Percentiles rank a stretch among this genome's conserved stretches.
Conservation (phyloP, 1,140 invertebrate species). For the Zeugodacus cucurbitae region DNA sequence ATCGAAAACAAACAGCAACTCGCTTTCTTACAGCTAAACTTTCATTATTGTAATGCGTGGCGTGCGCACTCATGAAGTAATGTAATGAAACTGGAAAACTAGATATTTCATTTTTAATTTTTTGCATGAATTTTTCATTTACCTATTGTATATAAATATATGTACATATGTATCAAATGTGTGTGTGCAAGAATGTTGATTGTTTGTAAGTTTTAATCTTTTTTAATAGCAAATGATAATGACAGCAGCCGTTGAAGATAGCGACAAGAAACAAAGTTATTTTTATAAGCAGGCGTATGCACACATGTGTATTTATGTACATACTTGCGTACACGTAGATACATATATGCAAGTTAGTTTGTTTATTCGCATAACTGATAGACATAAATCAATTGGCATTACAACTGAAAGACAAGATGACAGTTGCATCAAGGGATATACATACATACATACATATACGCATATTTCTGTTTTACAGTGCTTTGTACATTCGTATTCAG, state of each 20-base stretch:
- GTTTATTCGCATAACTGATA: slow-evolving; percentile 28
- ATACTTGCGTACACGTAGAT: background rate
- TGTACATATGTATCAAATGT: background rate
- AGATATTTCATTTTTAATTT: background rate
- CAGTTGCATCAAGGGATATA: slow-evolving; percentile 22
- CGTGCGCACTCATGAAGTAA: background rate
- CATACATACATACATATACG: background rate
- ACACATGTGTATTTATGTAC: background rate
- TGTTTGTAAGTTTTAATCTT: background rate
- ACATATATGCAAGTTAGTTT: background rate
- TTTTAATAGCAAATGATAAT: slow-evolving; percentile 5
- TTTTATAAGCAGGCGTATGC: background rate
- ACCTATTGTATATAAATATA: background rate
- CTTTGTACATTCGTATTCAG: background rate
- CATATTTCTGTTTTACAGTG: background rate
- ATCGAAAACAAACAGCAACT: background rate
- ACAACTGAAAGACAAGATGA: slow-evolving; percentile 11
- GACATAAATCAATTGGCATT: slow-evolving; percentile 36
- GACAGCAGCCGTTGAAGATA: background rate
- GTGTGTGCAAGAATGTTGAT: background rate
- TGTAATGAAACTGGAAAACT: background rate
- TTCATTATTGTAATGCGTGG: slow-evolving; percentile 19
- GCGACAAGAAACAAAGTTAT: background rate
- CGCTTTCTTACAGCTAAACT: background rate
- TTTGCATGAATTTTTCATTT: background rate